phyloP scores from a whole-genome alignment of 1,140 invertebrate species.

The Tribolium castaneum region DNA sequence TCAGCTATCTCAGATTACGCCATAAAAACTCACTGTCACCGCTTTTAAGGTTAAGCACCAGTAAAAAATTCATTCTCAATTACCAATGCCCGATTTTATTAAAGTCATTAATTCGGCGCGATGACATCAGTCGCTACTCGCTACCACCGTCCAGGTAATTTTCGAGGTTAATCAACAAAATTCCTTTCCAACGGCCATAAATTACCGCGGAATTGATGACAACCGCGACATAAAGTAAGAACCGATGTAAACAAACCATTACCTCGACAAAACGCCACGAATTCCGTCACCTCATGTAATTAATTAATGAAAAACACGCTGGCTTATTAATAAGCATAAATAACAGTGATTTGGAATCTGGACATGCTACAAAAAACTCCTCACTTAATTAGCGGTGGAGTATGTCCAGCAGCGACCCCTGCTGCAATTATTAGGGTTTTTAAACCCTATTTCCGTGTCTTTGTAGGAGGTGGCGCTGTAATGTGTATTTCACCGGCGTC shows the following conservation, averaged over 20 bases:
- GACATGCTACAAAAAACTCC: neutral
- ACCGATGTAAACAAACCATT: conserved; percentile 6
- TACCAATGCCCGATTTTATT: conserved; percentile 28
- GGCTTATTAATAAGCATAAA: conserved; percentile 17
- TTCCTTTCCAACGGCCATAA: neutral
- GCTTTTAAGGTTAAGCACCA: conserved; percentile 35
- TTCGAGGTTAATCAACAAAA: conserved; percentile 35
- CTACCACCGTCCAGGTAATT: conserved; percentile 8
- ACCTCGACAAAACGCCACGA: conserved; percentile 1
- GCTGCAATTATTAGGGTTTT: conserved; percentile 22
- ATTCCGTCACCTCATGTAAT: neutral
- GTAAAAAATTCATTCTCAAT: conserved; percentile 16
- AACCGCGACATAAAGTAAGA: neutral
- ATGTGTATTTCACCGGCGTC: conserved; percentile 9
- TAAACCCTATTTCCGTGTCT: conserved; percentile 15
- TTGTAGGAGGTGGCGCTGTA: conserved; percentile 30
- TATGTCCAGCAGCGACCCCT: conserved; percentile 23
- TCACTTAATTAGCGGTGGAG: conserved; percentile 12
- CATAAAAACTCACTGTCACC: conserved; percentile 29
- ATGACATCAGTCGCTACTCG: conserved; percentile 16
- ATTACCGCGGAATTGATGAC: conserved; percentile 1
- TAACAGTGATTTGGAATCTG: neutral
- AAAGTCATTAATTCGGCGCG: conserved; percentile 11
- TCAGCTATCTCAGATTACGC: conserved; percentile 11
- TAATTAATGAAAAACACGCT: conserved; percentile 25